Evolutionary conservation across 2,797 vertebrate genomes (phyloP), one percentile per base, ranked within the genome.

Genomic region (Argyrosomus regius): DNA sequence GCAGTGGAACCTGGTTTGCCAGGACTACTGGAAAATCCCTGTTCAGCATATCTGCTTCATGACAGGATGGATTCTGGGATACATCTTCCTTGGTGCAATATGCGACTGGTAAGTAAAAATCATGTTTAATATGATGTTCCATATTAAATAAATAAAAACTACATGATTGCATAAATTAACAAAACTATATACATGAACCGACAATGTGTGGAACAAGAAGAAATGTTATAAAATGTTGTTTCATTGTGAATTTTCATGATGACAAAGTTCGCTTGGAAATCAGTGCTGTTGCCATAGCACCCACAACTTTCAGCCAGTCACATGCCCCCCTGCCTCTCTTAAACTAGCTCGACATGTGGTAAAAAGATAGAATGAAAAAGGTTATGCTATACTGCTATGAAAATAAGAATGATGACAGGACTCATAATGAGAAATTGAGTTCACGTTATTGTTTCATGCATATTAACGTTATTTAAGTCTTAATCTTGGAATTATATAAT

Each of bases 1-100:
- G 72, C 92, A 98, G 97, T 97, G 97, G 97, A 91, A 96, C 86
- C 89, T 98, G 35, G 96, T 97, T 66, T 97, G 98, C 72, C 53
- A 81, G 0, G 82, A 96, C 0, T 91, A 92, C 87, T 97, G 97
- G 98, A 97, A 96, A 91, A 95, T 97, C 86, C 96, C 97, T 0
- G 77, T 97, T 70, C 96, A 97, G 65, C 96, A 96, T 56, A 93
- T 95, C 81, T 96, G 96, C 63, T 96, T 97, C 90, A 94, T 97
- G 93, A 92, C 93, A 31, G 97, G 97, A 66, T 97, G 97, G 96
- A 88, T 94, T 5, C 52, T 96, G 75, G 97, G 97, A 65, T 98
- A 95, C 46, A 14, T 96, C 50, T 22, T 94, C 1, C 89, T 97
- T 0, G 97, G 98, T 6, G 81, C 93, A 3, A 67, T 96, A 65